Evolutionary conservation across 2,113 vertebrate species (phyloP).

Genomic region (Lepisosteus oculatus): DNA sequence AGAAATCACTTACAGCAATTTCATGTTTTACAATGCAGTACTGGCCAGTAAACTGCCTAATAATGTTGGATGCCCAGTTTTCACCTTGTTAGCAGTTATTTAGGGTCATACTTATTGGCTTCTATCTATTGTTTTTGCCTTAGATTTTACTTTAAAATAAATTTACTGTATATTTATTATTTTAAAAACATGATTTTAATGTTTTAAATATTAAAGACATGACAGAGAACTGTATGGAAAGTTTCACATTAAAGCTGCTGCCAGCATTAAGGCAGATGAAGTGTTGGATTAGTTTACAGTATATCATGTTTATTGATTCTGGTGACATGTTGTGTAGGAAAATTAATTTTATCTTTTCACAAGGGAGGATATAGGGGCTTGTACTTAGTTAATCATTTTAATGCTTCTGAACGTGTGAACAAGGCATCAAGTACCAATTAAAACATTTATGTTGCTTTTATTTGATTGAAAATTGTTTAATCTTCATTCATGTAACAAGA

Average conservation of each 20-base stretch:
- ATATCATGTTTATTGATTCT: conserved; percentile 2
- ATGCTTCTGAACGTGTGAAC: background rate
- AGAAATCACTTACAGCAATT: too few species aligned
- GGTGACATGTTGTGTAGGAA: background rate
- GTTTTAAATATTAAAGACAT: background rate
- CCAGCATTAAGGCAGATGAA: background rate
- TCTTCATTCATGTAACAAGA: too few species aligned
- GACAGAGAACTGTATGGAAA: background rate
- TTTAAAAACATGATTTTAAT: background rate
- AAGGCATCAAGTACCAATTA: background rate
- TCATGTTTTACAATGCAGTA: too few species aligned
- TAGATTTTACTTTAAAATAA: too few species aligned
- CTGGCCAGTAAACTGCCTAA: too few species aligned
- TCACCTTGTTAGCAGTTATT: too few species aligned
- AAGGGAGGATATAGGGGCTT: background rate
- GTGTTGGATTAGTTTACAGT: background rate
- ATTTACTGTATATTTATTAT: too few species aligned
- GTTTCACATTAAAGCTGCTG: background rate
- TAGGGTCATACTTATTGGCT: too few species aligned
- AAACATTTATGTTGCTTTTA: conserved; percentile 8
- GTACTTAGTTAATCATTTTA: conserved; percentile 15
- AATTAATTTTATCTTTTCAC: background rate
- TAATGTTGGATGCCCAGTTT: too few species aligned
- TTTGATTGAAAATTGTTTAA: background rate
- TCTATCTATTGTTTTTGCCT: too few species aligned